Evolutionary conservation across 1,140 invertebrate genomes (phyloP).

Genomic region (Cherax destructor): DNA sequence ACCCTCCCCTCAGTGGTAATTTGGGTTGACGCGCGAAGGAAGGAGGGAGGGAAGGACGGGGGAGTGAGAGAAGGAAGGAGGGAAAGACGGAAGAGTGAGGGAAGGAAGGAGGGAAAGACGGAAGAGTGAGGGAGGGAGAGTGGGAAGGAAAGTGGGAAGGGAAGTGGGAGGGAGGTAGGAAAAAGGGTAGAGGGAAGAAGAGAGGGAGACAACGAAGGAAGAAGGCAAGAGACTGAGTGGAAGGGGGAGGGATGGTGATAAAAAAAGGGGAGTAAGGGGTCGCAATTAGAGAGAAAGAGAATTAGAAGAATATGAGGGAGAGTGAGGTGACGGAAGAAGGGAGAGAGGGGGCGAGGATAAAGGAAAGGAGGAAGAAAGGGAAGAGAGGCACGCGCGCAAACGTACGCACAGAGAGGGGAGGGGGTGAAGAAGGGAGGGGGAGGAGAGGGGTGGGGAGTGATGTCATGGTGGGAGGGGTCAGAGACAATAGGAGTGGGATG

Average conservation of each 20-base stretch:
- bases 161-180: not conserved
- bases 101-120: not conserved
- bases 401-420: not conserved
- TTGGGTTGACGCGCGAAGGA: not conserved
- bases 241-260: too few species aligned
- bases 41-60: slow-evolving; percentile 14
- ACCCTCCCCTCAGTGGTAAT: slow-evolving; percentile 26
- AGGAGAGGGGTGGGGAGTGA: too few species aligned
- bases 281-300: not conserved
- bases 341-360: not conserved
- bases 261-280: not conserved
- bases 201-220: slow-evolving; percentile 14
- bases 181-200: not conserved
- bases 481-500: not conserved
- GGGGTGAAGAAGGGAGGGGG: too few species aligned
- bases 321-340: not conserved
- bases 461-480: not conserved
- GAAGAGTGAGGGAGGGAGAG: not conserved
- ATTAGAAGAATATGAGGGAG: too few species aligned
- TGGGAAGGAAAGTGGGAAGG: not conserved
- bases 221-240: too few species aligned
- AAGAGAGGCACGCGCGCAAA: not conserved
- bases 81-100: not conserved
- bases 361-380: not conserved
- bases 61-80: not conserved